Percentiles rank a stretch among this genome's conserved stretches.
Evolutionary conservation across 2,113 vertebrate species (phyloP).

Genomic region (Anoura caudifer): DNA sequence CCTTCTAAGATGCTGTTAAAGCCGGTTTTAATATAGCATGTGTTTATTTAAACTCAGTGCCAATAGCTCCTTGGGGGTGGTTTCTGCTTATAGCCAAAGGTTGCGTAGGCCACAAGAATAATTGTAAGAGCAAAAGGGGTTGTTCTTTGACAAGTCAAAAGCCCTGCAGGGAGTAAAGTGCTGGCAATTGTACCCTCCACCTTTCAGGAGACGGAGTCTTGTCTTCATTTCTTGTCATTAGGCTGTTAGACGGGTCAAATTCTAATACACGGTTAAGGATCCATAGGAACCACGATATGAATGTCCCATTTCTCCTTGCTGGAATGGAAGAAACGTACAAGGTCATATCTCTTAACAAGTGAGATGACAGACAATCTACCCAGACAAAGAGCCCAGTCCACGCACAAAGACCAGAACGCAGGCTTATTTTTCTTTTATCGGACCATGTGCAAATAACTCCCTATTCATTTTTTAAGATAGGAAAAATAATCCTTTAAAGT

Average conservation of each 20-base stretch:
- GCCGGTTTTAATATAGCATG: constrained; percentile 43
- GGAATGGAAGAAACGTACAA: not conserved
- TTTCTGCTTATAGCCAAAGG: constrained; percentile 36
- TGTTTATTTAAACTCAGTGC: constrained; percentile 67
- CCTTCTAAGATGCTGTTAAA: constrained; percentile 46
- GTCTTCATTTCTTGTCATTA: constrained; percentile 6
- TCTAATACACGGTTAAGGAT: not conserved
- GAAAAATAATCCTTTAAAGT: not conserved
- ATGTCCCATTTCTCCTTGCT: not conserved
- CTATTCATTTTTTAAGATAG: not conserved
- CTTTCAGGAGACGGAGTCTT: not conserved
- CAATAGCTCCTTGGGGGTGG: constrained; percentile 39
- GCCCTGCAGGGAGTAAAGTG: not conserved
- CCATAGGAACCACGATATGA: not conserved
- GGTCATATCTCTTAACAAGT: not conserved
- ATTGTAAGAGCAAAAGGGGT: constrained; percentile 18
- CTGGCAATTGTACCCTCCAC: not conserved
- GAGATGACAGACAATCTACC: not conserved
- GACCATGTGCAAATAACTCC: not conserved
- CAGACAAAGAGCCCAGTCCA: not conserved
- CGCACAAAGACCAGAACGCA: not conserved
- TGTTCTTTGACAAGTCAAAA: not conserved
- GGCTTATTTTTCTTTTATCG: not conserved
- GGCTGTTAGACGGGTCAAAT: constrained; percentile 34
- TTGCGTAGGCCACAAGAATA: constrained; percentile 16